Conservation (phyloP, 2,797 vertebrate genomes). For the Aeoliscus strigatus region DNA sequence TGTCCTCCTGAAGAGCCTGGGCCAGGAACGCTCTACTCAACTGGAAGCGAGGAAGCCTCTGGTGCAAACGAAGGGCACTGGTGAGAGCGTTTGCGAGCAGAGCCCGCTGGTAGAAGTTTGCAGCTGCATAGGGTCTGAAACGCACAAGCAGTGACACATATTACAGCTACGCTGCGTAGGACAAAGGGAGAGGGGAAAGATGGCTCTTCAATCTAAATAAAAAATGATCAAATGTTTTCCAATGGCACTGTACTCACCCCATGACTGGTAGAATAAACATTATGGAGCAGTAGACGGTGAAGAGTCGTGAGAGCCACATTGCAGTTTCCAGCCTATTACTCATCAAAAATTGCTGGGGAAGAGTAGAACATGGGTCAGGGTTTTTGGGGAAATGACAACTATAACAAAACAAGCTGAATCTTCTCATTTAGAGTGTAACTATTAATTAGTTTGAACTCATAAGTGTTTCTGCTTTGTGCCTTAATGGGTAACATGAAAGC, state of each 20-base stretch:
- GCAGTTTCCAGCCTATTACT: conserved; percentile 94
- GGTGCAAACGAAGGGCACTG: conserved; percentile 93
- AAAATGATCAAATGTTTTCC: not conserved
- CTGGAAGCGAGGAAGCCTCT: conserved; percentile 93
- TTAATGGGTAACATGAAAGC: not conserved
- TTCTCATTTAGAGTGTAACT: not conserved
- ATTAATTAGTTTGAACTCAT: too few species aligned
- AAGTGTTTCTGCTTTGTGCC: not conserved
- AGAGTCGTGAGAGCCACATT: conserved; percentile 97
- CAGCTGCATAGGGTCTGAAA: conserved; percentile 88
- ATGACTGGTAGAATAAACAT: conserved; percentile 95
- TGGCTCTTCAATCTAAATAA: not conserved
- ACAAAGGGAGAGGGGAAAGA: not conserved
- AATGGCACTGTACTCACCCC: conserved; percentile 79
- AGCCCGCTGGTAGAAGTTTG: conserved; percentile 96
- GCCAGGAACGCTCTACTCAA: conserved; percentile 90
- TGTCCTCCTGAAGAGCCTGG: conserved; percentile 94
- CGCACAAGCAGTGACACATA: conserved; percentile 12
- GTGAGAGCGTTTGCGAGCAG: conserved; percentile 97
- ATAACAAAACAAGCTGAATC: not conserved
- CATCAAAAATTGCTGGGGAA: conserved; percentile 90
- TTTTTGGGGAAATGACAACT: not conserved
- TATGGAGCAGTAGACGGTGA: conserved; percentile 95
- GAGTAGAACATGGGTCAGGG: not conserved
- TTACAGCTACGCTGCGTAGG: not conserved